A percentile compares a stretch with the other conserved stretches of the same genome.
Conservation (phyloP, 35 echinoderm and acorn worm species). For the Ptychodera flava region DNA sequence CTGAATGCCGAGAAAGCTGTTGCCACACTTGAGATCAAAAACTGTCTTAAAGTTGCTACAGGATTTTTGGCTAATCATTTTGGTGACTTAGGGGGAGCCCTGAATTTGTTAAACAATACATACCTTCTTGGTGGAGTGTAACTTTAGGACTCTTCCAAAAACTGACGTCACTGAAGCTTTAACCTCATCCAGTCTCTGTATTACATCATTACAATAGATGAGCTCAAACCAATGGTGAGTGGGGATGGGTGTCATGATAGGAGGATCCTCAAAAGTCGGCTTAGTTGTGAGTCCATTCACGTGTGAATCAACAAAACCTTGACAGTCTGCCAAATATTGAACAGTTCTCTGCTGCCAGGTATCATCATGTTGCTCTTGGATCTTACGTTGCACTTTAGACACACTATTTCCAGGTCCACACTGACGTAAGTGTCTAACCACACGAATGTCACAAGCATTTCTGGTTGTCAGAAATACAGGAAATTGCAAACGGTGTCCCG, state of each 20-base stretch:
- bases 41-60: no score
- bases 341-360: conserved; percentile 27
- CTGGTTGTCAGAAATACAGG: conserved; percentile 33
- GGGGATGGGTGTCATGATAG: conserved; percentile 31
- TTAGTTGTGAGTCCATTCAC: neutral
- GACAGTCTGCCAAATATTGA: neutral
- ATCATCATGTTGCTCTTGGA: conserved; percentile 38
- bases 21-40: no score
- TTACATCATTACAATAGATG: conserved; percentile 54
- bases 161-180: conserved; percentile 42
- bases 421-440: conserved; percentile 26
- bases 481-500: conserved; percentile 22
- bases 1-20: no score
- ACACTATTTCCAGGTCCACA: conserved; percentile 37
- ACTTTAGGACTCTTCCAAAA: conserved; percentile 40
- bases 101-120: no score
- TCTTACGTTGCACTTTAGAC: conserved; percentile 14
- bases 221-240: conserved; percentile 35
- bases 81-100: no score
- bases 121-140: conserved; percentile 60
- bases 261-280: neutral
- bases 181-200: conserved; percentile 31
- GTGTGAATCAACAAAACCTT: neutral
- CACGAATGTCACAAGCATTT: conserved; percentile 39
- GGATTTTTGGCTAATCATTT: no score